Percentiles rank a stretch among this genome's conserved stretches.
Evolutionary conservation across 2,888 invertebrate species (phyloP).

Genomic region (Polyploca ridens): DNA sequence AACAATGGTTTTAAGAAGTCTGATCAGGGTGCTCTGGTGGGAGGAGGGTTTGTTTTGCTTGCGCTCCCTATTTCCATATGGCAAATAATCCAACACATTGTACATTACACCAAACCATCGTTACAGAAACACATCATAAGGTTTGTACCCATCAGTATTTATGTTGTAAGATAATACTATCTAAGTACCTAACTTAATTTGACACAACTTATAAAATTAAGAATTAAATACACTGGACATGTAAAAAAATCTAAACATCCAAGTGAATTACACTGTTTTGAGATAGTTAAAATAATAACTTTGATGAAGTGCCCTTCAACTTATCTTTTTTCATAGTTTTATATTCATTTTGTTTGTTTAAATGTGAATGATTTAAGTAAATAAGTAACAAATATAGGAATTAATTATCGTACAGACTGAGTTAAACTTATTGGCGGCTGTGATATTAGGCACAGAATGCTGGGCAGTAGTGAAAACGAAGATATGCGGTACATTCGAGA

Average conservation of each 20-base stretch:
- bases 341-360: constrained; percentile 16
- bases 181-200: neutral
- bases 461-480: too few species aligned
- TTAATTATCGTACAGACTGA: too few species aligned
- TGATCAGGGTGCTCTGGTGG: constrained; percentile 93
- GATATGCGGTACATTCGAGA: too few species aligned
- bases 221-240: too few species aligned
- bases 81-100: constrained; percentile 97
- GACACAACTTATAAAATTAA: too few species aligned
- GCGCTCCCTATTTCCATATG: constrained; percentile 97
- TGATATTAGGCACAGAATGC: too few species aligned
- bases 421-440: too few species aligned
- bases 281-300: too few species aligned
- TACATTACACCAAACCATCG: constrained; percentile 96
- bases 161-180: neutral
- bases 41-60: constrained; percentile 95
- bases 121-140: constrained; percentile 97
- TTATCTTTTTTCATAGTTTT: neutral
- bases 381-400: too few species aligned
- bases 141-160: constrained; percentile 62
- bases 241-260: too few species aligned
- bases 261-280: too few species aligned
- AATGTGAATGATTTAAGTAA: neutral
- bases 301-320: too few species aligned
- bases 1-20: constrained; percentile 91